phyloP scores from a whole-genome alignment of 2,797 vertebrate species.

The Poecilia wingei region DNA sequence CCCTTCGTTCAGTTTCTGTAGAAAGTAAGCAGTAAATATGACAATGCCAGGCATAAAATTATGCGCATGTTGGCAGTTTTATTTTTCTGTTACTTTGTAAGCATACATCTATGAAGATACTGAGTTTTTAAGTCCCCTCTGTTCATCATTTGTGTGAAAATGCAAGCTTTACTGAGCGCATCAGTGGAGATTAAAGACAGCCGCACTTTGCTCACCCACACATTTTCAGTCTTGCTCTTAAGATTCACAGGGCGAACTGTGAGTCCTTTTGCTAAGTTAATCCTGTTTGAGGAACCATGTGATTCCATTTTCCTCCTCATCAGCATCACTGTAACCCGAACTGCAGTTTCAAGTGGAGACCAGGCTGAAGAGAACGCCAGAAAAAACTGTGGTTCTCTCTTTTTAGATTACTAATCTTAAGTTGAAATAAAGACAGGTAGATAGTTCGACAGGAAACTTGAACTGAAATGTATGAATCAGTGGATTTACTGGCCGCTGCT shows the following conservation, averaged over 20 bases:
- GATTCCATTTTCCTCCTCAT: slow-evolving; percentile 43
- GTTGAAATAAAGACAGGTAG: background rate
- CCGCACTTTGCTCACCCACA: background rate
- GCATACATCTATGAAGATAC: background rate
- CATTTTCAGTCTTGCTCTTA: slow-evolving; percentile 24
- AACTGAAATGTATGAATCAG: background rate
- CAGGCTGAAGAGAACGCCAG: background rate
- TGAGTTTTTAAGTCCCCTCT: background rate
- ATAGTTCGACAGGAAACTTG: background rate
- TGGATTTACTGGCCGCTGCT: background rate
- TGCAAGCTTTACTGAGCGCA: background rate
- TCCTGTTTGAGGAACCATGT: slow-evolving; percentile 43
- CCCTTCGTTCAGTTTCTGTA: background rate
- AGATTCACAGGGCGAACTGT: slow-evolving; percentile 20
- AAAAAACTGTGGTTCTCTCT: background rate
- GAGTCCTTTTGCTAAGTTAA: slow-evolving; percentile 27
- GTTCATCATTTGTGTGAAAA: background rate
- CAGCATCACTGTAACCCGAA: slow-evolving; percentile 37
- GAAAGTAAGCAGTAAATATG: background rate
- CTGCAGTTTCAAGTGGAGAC: slow-evolving; percentile 9
- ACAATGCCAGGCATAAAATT: background rate
- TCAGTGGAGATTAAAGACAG: background rate
- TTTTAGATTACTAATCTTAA: background rate
- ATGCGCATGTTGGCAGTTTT: background rate
- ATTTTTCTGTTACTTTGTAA: background rate